Evolutionary conservation across 2,797 vertebrate species (phyloP).

Genomic region (Hydrophis major): DNA sequence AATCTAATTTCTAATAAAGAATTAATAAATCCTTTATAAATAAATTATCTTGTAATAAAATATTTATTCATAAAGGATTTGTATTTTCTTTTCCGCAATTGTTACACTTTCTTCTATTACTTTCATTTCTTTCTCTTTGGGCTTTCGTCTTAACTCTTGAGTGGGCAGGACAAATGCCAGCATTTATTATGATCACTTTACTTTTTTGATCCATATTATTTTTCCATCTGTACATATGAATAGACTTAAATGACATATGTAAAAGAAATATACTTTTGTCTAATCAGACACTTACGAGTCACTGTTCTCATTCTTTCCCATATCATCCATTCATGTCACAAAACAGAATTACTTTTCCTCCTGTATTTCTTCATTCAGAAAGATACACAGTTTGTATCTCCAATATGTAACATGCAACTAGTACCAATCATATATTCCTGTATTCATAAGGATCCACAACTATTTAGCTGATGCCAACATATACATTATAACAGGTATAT

Average conservation of each 20-base stretch:
- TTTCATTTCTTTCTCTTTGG: neutral
- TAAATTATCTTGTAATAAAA: neutral
- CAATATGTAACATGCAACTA: neutral
- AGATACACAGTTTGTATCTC: neutral
- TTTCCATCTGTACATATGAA: neutral
- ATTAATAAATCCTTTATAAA: neutral
- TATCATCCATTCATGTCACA: neutral
- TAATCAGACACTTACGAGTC: neutral
- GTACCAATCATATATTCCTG: neutral
- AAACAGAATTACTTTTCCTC: neutral
- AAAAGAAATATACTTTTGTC: neutral
- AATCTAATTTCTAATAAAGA: neutral
- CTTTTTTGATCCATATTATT: neutral
- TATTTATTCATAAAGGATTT: neutral
- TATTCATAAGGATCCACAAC: neutral
- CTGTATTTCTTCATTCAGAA: neutral
- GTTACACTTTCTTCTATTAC: neutral
- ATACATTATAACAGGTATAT: neutral
- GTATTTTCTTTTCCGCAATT: neutral
- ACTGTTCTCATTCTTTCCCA: neutral
- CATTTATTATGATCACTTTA: neutral
- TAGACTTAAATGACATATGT: neutral
- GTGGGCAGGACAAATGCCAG: neutral
- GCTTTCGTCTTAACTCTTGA: neutral
- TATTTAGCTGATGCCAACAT: neutral